These are phyloP conservation scores for Sebastes cheni DNA, from an alignment of 2,797 vertebrate genomes.

Conservation along the genomic window DNA sequence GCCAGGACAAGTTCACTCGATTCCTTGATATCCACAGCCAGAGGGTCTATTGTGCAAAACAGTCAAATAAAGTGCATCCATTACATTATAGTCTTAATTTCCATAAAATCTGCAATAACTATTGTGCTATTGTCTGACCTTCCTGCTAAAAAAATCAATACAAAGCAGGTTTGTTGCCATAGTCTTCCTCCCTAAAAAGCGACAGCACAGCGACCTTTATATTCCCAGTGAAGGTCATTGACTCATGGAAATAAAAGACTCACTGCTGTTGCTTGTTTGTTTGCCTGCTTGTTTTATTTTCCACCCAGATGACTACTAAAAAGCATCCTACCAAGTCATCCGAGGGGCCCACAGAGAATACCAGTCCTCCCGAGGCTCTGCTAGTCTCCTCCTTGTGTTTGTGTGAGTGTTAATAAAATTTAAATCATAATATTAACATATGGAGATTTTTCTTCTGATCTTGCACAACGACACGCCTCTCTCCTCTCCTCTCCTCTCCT, in stretches of 20 bases:
- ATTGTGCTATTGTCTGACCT: neutral
- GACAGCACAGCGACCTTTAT: conserved; percentile 14
- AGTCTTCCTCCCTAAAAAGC: neutral
- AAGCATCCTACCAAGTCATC: conserved; percentile 28
- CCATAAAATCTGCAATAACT: neutral
- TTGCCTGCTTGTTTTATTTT: conserved; percentile 50
- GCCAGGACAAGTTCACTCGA: neutral
- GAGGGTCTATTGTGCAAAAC: conserved; percentile 1
- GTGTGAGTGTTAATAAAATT: conserved; percentile 13
- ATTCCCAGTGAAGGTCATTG: conserved; percentile 24
- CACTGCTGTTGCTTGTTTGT: conserved; percentile 33
- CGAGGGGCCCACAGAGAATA: conserved; percentile 32
- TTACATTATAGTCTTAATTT: neutral
- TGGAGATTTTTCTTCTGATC: conserved; percentile 39
- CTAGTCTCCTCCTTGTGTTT: conserved; percentile 2
- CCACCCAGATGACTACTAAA: conserved; percentile 34
- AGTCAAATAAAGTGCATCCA: neutral
- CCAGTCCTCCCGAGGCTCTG: neutral
- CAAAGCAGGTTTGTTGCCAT: neutral
- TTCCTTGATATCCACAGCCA: conserved; percentile 17
- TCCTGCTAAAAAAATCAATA: conserved; percentile 3
- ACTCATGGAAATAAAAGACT: conserved; percentile 18
- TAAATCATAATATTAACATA: conserved; percentile 38
- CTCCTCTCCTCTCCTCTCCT: neutral
- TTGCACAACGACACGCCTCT: neutral